phyloP scores from a whole-genome alignment of 2,888 invertebrate species.

The Leptothorax acervorum region DNA sequence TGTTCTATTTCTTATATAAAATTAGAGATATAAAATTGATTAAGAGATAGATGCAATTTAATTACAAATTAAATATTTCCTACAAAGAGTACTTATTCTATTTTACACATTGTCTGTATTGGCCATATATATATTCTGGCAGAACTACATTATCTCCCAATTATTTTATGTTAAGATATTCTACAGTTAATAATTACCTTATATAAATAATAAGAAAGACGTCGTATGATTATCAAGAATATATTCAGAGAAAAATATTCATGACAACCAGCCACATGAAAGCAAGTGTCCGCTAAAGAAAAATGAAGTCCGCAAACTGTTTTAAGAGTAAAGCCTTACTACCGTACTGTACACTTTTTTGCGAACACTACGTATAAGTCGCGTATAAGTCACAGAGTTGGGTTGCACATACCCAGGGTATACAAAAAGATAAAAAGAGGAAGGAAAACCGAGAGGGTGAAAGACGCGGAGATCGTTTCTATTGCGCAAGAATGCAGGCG shows the following conservation, averaged over 20 bases:
- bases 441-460: constrained; percentile 42
- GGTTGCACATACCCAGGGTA: constrained; percentile 44
- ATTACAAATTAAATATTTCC: background rate
- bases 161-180: background rate
- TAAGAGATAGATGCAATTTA: background rate
- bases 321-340: constrained; percentile 24
- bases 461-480: constrained; percentile 63
- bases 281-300: constrained; percentile 12
- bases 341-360: constrained; percentile 2
- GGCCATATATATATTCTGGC: background rate
- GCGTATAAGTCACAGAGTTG: background rate
- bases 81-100: background rate
- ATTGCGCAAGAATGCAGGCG: constrained; percentile 72
- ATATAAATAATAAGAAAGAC: background rate
- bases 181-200: background rate
- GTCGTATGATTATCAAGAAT: background rate
- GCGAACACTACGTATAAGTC: constrained; percentile 7
- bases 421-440: background rate
- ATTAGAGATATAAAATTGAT: background rate
- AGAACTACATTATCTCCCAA: background rate
- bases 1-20: background rate
- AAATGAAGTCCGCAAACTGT: constrained; percentile 29
- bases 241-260: background rate
- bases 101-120: background rate
- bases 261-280: background rate